Evolutionary conservation across 1,140 invertebrate species (phyloP).

Genomic region (Zaprionus ghesquierei): DNA sequence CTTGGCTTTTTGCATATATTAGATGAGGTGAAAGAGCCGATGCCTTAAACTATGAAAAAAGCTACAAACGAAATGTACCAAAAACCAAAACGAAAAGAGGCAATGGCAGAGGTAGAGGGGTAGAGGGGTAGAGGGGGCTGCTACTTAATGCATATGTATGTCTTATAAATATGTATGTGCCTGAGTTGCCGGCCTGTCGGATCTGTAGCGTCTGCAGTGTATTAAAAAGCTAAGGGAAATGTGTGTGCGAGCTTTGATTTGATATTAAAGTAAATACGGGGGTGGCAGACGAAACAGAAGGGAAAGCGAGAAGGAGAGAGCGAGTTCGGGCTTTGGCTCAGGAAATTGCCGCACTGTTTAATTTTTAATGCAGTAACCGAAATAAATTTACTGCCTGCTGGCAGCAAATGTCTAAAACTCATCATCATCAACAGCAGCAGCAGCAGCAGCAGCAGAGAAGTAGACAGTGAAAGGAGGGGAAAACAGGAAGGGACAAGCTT

Average conservation of each 20-base stretch:
- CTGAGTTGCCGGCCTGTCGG: not conserved
- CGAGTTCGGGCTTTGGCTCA: slow-evolving; percentile 2
- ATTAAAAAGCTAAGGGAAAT: slow-evolving; percentile 53
- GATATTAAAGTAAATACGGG: slow-evolving; percentile 68
- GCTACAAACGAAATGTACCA: slow-evolving; percentile 35
- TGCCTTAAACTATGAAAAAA: slow-evolving; percentile 53
- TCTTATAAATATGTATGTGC: not conserved
- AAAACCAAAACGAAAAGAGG: not conserved
- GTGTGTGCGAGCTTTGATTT: slow-evolving; percentile 57
- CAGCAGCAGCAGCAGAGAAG: not conserved
- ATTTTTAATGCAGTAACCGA: slow-evolving; percentile 70
- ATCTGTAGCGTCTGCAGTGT: slow-evolving; percentile 48
- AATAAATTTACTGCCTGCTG: slow-evolving; percentile 63
- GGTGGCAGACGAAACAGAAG: not conserved
- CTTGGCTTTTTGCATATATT: not conserved
- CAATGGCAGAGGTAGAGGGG: slow-evolving; percentile 24
- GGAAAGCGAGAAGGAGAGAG: not conserved
- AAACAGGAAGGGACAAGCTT: not conserved
- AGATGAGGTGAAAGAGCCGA: not conserved
- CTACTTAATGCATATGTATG: not conserved
- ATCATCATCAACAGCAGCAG: slow-evolving; percentile 31
- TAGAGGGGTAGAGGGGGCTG: not conserved
- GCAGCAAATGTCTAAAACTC: slow-evolving; percentile 19
- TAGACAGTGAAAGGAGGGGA: not conserved
- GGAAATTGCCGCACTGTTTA: slow-evolving; percentile 60